phyloP scores from a whole-genome alignment of 30 jellyfish, hydroid and myxozoan species.

The Chrysaora quinquecirrha region DNA sequence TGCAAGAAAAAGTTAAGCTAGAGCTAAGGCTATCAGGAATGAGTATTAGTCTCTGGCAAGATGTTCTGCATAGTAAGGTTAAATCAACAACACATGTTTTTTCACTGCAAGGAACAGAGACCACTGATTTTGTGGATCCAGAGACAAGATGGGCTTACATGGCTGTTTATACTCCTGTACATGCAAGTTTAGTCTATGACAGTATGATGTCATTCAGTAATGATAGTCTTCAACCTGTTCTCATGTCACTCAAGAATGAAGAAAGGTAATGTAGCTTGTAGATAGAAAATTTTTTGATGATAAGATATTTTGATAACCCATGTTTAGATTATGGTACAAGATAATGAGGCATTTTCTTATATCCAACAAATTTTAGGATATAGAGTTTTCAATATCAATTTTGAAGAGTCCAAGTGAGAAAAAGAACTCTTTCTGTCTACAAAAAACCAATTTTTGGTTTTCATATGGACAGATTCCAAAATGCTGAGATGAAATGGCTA shows the following conservation, averaged over 20 bases:
- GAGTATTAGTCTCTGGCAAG: slow-evolving; percentile 73
- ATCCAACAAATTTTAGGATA: too few relatives aligned
- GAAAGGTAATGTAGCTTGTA: too few relatives aligned
- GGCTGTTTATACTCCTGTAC: slow-evolving; percentile 96
- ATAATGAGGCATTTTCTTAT: too few relatives aligned
- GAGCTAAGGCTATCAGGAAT: slow-evolving; percentile 74
- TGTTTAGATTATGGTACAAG: too few relatives aligned
- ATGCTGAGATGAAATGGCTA: too few relatives aligned
- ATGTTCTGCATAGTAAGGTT: slow-evolving; percentile 73
- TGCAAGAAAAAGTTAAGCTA: slow-evolving; percentile 82
- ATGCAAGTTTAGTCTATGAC: slow-evolving; percentile 93
- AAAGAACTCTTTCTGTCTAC: too few relatives aligned
- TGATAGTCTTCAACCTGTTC: slow-evolving; percentile 8
- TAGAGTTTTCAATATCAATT: too few relatives aligned
- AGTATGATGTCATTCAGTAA: slow-evolving; percentile 38
- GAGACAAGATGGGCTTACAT: slow-evolving; percentile 98
- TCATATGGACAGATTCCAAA: too few relatives aligned
- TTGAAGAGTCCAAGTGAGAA: too few relatives aligned
- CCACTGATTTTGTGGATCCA: slow-evolving; percentile 84
- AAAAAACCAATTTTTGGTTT: too few relatives aligned
- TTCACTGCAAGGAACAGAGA: slow-evolving; percentile 93
- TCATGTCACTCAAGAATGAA: slow-evolving; percentile 1
- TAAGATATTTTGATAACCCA: too few relatives aligned
- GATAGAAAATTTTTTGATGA: too few relatives aligned
- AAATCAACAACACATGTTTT: slow-evolving; percentile 86